phyloP scores from a whole-genome alignment of 2,113 vertebrate genomes.

The Anseranas semipalmata region DNA sequence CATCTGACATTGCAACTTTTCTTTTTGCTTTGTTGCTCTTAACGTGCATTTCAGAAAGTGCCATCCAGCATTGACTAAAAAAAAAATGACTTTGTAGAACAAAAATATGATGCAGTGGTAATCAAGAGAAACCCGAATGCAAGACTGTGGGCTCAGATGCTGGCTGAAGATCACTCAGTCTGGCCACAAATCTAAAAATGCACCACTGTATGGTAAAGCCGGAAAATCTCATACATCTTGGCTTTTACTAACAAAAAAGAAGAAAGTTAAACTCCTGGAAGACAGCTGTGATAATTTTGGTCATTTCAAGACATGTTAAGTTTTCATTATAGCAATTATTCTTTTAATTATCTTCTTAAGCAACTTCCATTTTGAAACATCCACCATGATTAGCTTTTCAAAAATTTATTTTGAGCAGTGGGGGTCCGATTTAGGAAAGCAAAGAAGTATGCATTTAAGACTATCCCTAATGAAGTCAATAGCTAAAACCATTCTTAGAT shows the following conservation, averaged over 20 bases:
- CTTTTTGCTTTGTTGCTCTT: constrained; percentile 32
- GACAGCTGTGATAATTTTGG: constrained; percentile 40
- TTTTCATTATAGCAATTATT: constrained; percentile 33
- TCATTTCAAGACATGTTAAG: background rate
- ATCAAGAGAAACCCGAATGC: constrained; percentile 43
- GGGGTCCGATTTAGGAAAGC: background rate
- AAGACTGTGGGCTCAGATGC: constrained; percentile 27
- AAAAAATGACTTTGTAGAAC: constrained; percentile 30
- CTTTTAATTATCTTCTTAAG: constrained; percentile 40
- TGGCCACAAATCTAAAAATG: constrained; percentile 73
- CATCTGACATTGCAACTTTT: background rate
- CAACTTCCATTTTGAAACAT: background rate
- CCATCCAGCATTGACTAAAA: constrained; percentile 11
- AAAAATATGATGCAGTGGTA: constrained; percentile 5
- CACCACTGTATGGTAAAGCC: constrained; percentile 37
- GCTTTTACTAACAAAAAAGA: constrained; percentile 51
- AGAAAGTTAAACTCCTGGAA: constrained; percentile 55
- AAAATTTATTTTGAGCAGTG: constrained; percentile 18
- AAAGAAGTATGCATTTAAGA: background rate
- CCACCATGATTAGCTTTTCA: background rate
- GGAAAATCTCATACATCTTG: constrained; percentile 68
- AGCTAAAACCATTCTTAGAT: background rate
- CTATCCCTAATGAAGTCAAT: background rate
- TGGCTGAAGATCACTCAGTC: constrained; percentile 69
- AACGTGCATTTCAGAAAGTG: constrained; percentile 53